Conservation (phyloP, 2,113 vertebrate species). For the Menidia beryllina region DNA sequence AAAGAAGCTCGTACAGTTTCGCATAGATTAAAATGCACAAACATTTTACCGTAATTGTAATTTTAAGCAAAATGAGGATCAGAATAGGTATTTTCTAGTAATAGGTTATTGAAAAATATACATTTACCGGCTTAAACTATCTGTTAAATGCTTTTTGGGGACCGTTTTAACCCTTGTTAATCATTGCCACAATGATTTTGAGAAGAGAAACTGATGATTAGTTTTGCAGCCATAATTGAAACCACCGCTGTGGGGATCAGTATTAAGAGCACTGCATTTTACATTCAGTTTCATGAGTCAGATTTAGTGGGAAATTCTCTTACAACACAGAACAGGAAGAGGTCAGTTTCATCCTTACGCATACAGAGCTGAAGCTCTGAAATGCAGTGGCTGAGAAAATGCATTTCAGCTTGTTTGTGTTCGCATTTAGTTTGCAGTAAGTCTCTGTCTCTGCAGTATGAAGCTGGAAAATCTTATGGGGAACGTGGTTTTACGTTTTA, state of each 20-base stretch:
- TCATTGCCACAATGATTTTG: slow-evolving; percentile 25
- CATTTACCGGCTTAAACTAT: slow-evolving; percentile 7
- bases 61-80: neutral
- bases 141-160: slow-evolving; percentile 4
- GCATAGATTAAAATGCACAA: slow-evolving; percentile 6
- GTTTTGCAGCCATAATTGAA: neutral
- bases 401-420: neutral
- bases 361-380: neutral
- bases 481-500: slow-evolving; percentile 11
- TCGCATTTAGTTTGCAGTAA: neutral
- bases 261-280: neutral
- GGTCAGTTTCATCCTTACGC: neutral
- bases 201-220: slow-evolving; percentile 8
- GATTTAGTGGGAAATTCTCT: neutral
- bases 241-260: neutral
- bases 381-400: slow-evolving; percentile 3
- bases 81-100: neutral
- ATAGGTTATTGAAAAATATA: slow-evolving; percentile 3
- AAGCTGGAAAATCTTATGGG: slow-evolving; percentile 17
- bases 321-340: slow-evolving; percentile 7
- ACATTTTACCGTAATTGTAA: neutral
- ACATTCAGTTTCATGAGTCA: neutral
- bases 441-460: neutral
- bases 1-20: slow-evolving; percentile 12
- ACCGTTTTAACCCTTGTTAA: slow-evolving; percentile 12